Evolutionary conservation across 2,113 vertebrate species (phyloP).

Genomic region (Cyanistes caeruleus): DNA sequence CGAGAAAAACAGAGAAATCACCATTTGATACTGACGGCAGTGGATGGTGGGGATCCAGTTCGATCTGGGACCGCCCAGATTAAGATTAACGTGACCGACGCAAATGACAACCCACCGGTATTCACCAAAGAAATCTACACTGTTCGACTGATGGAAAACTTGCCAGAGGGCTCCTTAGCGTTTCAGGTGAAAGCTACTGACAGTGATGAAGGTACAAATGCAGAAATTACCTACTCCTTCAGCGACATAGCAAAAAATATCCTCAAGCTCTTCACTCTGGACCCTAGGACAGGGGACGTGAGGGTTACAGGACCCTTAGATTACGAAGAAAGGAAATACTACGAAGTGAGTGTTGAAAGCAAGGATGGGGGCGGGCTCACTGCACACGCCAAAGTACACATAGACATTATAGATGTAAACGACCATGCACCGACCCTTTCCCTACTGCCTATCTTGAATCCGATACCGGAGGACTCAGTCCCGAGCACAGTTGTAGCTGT

Average conservation of each 20-base stretch:
- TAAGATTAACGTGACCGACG: slow-evolving; percentile 74
- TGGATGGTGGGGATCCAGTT: slow-evolving; percentile 79
- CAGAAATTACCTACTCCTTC: slow-evolving; percentile 74
- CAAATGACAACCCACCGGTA: slow-evolving; percentile 67
- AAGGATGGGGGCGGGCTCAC: slow-evolving; percentile 78
- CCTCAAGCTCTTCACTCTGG: slow-evolving; percentile 57
- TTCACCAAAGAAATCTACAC: slow-evolving; percentile 74
- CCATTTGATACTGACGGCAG: slow-evolving; percentile 71
- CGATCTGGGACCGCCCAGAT: slow-evolving; percentile 73
- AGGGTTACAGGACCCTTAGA: slow-evolving; percentile 70
- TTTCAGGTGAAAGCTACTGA: slow-evolving; percentile 77
- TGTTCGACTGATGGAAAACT: slow-evolving; percentile 72
- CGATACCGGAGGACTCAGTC: slow-evolving; percentile 52
- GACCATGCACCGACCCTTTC: slow-evolving; percentile 71
- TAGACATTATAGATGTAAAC: slow-evolving; percentile 80
- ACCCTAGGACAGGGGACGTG: slow-evolving; percentile 76
- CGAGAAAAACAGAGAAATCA: slow-evolving; percentile 63
- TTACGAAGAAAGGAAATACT: slow-evolving; percentile 79
- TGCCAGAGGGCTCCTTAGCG: slow-evolving; percentile 59
- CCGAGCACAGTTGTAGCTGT: slow-evolving; percentile 71
- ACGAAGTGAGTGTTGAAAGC: slow-evolving; percentile 76
- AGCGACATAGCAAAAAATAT: neutral
- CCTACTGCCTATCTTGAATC: slow-evolving; percentile 44
- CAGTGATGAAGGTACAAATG: slow-evolving; percentile 76
- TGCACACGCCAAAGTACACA: slow-evolving; percentile 75